Percentiles rank a stretch among this genome's conserved stretches.
phyloP scores from a whole-genome alignment of 2,113 vertebrate species.

The Hyla sarda region DNA sequence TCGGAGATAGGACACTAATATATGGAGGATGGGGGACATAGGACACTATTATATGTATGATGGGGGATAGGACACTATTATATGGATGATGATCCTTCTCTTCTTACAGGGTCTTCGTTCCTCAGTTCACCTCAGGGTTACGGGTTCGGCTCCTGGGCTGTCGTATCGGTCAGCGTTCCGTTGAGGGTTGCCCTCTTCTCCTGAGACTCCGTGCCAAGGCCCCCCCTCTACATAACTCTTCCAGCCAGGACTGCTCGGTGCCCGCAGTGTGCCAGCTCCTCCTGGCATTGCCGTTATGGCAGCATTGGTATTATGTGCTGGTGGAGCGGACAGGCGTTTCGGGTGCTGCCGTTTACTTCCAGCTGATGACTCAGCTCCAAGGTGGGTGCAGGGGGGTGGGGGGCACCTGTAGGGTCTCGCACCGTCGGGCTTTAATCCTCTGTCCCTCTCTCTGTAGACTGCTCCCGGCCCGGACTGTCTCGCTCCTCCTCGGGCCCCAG shows the following conservation, averaged over 20 bases:
- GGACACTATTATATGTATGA: too few relatives aligned
- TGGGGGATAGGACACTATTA: too few relatives aligned
- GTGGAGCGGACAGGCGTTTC: conserved; percentile 84
- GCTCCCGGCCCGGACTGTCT: conserved; percentile 80
- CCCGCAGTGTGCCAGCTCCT: conserved; percentile 81
- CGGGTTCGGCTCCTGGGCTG: conserved; percentile 88
- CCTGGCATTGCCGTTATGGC: conserved; percentile 87
- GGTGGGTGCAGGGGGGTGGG: conserved; percentile 75
- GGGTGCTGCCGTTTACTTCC: conserved; percentile 82
- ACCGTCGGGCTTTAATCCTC: too few relatives aligned
- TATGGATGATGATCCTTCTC: background rate
- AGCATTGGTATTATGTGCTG: conserved; percentile 95
- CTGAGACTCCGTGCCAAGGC: conserved; percentile 90
- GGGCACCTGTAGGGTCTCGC: background rate
- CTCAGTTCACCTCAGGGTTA: conserved; percentile 90
- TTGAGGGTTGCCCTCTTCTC: conserved; percentile 84
- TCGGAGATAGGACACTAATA: too few relatives aligned
- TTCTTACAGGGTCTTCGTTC: conserved; percentile 88
- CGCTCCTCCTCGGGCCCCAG: conserved; percentile 62
- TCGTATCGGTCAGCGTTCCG: conserved; percentile 72
- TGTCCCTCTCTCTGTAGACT: too few relatives aligned
- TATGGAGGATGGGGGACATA: too few relatives aligned
- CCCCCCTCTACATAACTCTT: conserved; percentile 94
- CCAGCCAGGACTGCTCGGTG: conserved; percentile 83
- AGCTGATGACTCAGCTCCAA: conserved; percentile 87